Conservation (phyloP, 2,888 invertebrate genomes). For the Tenthredo livida region DNA sequence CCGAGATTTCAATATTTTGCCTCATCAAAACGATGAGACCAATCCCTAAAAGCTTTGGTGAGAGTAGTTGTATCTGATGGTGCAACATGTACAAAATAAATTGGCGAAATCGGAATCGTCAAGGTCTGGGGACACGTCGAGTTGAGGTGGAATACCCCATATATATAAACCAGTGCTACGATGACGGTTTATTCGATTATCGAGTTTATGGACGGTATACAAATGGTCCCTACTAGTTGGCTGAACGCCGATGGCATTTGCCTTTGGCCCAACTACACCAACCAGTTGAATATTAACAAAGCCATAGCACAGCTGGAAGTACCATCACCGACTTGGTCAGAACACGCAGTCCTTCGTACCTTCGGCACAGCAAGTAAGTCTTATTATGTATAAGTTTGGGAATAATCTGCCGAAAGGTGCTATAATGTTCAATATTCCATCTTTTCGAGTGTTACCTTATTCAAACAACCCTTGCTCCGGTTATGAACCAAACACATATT, state of each 20-base stretch:
- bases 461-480: not conserved
- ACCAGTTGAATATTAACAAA: not conserved
- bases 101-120: no score
- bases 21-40: no score
- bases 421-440: not conserved
- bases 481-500: not conserved
- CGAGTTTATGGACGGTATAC: not conserved
- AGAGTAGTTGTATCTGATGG: no score
- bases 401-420: not conserved
- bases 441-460: not conserved
- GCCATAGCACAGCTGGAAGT: slow-evolving; percentile 17
- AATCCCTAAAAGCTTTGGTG: no score
- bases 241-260: not conserved
- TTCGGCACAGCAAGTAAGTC: slow-evolving; percentile 26
- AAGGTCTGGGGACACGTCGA: no score
- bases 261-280: slow-evolving; percentile 24
- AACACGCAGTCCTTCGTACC: slow-evolving; percentile 17
- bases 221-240: slow-evolving; percentile 27
- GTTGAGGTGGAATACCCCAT: no score
- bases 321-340: slow-evolving; percentile 16
- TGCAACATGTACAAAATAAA: no score
- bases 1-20: no score
- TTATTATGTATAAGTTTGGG: not conserved
- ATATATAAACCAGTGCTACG: not conserved
- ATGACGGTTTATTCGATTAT: slow-evolving; percentile 2